Evolutionary conservation across 2,888 invertebrate genomes (phyloP).

Genomic region (Pyrrhosoma nymphula): DNA sequence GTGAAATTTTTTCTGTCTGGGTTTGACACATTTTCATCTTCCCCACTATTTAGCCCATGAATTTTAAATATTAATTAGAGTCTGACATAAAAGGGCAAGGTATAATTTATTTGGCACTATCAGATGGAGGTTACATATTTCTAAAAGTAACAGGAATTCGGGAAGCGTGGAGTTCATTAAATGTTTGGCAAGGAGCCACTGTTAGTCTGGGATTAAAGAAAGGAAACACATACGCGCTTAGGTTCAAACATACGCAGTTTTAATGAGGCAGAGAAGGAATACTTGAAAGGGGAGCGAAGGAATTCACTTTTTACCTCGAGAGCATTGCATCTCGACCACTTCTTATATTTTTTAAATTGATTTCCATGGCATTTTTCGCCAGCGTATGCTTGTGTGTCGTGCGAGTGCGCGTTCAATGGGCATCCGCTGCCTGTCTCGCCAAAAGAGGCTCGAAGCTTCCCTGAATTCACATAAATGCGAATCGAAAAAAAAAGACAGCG

Average conservation of each 20-base stretch:
- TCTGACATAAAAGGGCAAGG: too few relatives aligned
- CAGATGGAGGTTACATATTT: too few relatives aligned
- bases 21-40: too few relatives aligned
- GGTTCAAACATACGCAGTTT: not conserved
- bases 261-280: constrained; percentile 7
- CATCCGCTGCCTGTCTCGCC: not conserved
- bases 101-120: too few relatives aligned
- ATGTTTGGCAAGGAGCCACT: too few relatives aligned
- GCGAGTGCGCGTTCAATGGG: not conserved
- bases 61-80: too few relatives aligned
- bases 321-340: not conserved
- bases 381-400: not conserved
- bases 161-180: too few relatives aligned
- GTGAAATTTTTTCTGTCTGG: too few relatives aligned
- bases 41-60: too few relatives aligned
- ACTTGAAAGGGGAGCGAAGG: not conserved
- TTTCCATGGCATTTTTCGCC: not conserved
- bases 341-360: not conserved
- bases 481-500: not conserved
- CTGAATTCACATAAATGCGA: not conserved
- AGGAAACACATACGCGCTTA: not conserved
- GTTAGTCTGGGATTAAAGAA: too few relatives aligned
- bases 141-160: too few relatives aligned
- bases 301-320: not conserved
- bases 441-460: not conserved